These are phyloP conservation scores for Aplocera efformata DNA, from an alignment of 2,888 invertebrate species.

Conservation along the genomic window DNA sequence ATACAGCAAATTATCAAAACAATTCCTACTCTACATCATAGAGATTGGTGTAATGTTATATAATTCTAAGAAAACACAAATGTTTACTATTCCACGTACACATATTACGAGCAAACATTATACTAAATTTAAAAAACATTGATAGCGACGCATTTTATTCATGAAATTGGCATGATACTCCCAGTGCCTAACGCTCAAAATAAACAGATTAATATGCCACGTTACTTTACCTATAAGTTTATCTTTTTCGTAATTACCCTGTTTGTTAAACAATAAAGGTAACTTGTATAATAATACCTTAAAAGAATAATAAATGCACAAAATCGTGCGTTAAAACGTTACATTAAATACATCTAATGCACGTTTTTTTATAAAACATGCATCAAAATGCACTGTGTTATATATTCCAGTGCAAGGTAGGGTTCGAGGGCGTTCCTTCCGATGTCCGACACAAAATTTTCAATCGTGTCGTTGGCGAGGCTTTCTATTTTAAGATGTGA, in stretches of 20 bases:
- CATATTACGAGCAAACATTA: constrained; percentile 16
- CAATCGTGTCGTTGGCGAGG: neutral
- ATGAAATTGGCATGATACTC: constrained; percentile 3
- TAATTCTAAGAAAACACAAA: constrained; percentile 9
- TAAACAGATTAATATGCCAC: constrained; percentile 17
- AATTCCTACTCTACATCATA: constrained; percentile 13
- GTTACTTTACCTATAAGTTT: constrained; percentile 16
- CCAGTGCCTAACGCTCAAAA: constrained; percentile 15
- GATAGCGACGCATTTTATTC: neutral
- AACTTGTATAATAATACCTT: constrained; percentile 54
- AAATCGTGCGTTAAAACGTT: constrained; percentile 55
- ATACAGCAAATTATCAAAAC: constrained; percentile 9
- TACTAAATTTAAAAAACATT: constrained; percentile 16
- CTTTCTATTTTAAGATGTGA: neutral
- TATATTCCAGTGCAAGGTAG: constrained; percentile 29
- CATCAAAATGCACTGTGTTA: constrained; percentile 10
- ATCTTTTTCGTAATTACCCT: constrained; percentile 58
- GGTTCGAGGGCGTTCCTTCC: constrained; percentile 25
- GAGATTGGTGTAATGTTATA: constrained; percentile 6
- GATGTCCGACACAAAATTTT: constrained; percentile 2
- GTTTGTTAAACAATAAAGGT: constrained; percentile 64
- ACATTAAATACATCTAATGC: constrained; percentile 12
- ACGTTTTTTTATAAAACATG: neutral
- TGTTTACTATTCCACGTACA: constrained; percentile 13
- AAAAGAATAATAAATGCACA: constrained; percentile 63